Evolutionary conservation across 2,797 vertebrate species (phyloP).

Genomic region (Micrastur ruficollis): DNA sequence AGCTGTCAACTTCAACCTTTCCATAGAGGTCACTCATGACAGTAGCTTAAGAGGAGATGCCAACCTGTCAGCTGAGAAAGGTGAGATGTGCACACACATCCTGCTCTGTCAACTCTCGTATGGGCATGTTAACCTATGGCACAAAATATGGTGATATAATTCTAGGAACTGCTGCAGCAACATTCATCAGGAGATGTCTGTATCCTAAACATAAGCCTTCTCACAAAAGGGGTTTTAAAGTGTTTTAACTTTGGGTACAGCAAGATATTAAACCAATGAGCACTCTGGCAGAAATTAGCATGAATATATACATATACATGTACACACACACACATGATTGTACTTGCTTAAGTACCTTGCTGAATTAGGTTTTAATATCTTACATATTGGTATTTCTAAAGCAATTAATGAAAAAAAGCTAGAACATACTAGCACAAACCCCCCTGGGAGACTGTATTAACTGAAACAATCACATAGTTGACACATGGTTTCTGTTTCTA

Average conservation of each 20-base stretch:
- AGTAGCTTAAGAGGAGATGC: not conserved
- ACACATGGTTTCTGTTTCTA: not conserved
- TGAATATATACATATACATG: not conserved
- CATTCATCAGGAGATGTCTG: not conserved
- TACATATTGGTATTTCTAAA: not conserved
- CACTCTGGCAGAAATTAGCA: not conserved
- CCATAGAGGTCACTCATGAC: not conserved
- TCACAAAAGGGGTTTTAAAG: not conserved
- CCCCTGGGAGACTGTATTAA: not conserved
- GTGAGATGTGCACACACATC: not conserved
- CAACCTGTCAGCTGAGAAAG: not conserved
- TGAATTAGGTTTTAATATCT: not conserved
- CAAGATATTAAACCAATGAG: not conserved
- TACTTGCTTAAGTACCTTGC: not conserved
- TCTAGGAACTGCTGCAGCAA: not conserved
- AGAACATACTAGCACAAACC: not conserved
- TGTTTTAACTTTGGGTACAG: accelerated
- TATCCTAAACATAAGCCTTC: not conserved
- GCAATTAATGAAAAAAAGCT: not conserved
- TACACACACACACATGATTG: not conserved
- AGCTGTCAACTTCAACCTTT: not conserved
- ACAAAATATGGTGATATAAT: accelerated
- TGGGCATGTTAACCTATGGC: accelerated
- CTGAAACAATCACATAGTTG: not conserved
- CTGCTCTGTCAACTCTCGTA: not conserved